These are phyloP conservation scores for Scaptomyza polygonia DNA, from an alignment of 2,888 invertebrate species.

Conservation along the genomic window DNA sequence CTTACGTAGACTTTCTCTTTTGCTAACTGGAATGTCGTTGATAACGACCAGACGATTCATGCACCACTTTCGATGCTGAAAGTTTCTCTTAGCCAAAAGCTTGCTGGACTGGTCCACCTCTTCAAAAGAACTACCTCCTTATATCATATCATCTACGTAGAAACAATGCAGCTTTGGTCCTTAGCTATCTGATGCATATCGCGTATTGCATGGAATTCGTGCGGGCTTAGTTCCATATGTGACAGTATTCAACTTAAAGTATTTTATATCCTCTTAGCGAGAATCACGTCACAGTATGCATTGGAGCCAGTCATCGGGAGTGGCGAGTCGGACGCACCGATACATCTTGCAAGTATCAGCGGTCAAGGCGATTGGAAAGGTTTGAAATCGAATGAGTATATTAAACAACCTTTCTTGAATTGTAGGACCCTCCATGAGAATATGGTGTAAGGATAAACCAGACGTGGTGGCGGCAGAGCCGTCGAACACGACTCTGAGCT, in stretches of 20 bases:
- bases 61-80: not conserved
- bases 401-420: too few relatives aligned
- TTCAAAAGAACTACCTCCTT: not conserved
- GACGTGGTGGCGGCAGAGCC: not conserved
- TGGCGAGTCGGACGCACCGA: too few relatives aligned
- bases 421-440: not conserved
- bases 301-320: too few relatives aligned
- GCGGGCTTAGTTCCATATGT: slow-evolving; percentile 2
- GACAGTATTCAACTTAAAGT: too few relatives aligned
- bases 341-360: too few relatives aligned
- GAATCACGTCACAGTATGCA: too few relatives aligned
- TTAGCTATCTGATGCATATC: not conserved
- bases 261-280: too few relatives aligned
- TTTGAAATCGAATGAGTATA: too few relatives aligned
- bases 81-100: not conserved
- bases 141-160: not conserved
- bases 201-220: not conserved
- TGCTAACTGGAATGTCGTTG: too few relatives aligned
- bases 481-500: too few relatives aligned
- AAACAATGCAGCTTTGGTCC: not conserved
- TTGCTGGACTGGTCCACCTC: not conserved
- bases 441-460: not conserved
- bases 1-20: not conserved
- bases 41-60: not conserved
- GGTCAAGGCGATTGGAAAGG: too few relatives aligned